Base-by-base conservation (phyloP, 1,140 invertebrate genomes). In the Drosophila albomicans region DNA sequence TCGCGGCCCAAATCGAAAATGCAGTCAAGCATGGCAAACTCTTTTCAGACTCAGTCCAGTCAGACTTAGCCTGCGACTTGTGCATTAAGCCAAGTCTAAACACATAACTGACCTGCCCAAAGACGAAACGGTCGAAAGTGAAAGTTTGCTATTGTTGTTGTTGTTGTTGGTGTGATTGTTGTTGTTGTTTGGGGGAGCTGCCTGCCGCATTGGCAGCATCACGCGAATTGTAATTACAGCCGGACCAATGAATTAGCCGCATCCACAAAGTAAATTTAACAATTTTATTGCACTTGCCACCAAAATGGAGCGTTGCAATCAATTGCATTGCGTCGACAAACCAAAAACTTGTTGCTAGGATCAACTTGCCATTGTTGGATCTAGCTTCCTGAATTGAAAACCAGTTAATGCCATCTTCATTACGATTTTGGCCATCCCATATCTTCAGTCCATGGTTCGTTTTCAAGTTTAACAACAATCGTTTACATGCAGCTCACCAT, bases 121-220 rank as follows among this genome's bases (percentile, higher is more conserved):
- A 81, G 78, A 59, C 51, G 64, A 75, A 81, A 66, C 71, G 64
- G 75, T 66, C 66, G 70, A 87, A 88, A 87, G 82, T 88, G 82
- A 87, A 87, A 87, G 82, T 86, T 65, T 74, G 65, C 67, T 79
- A 62, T 65, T 68, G 72, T 58, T 79, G 67, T 61, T 65, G 6
- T 6, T 54, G 25, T 51, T 48, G 38, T 28, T 64, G 57, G 16
- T 61, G 38, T 67, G 56, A 68, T 58, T 56, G 68, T 58, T 79
- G 67, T 64, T 25, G 20, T 25, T 25, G 3, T 3, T 25, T 61
- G 84, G 79, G 84, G 84, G 79, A 70, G 82, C 79, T 87, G 82
- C 82, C 79, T 87, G 82, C 82, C 79, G 82, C 79, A 87, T 82
- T 87, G 65, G 75, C 82, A 81, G 82, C 82, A 86, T 86, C 82